Evolutionary conservation across 1,140 invertebrate species (phyloP), one percentile per base, ranked within the genome.

Genomic region (Globodera rostochiensis): DNA sequence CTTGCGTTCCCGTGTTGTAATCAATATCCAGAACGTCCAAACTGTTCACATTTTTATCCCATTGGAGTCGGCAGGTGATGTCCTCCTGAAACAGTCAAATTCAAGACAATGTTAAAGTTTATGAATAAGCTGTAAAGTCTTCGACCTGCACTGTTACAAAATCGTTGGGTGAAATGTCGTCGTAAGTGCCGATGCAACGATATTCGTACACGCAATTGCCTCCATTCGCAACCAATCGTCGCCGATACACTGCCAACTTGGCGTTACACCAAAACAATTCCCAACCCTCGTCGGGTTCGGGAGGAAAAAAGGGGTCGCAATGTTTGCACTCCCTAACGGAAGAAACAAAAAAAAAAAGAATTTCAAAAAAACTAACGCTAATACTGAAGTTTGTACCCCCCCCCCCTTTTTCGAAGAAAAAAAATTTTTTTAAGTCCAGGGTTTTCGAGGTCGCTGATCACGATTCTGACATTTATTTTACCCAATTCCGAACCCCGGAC

Each of bases 41-140:
- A 21, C 71, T 82, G 19, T 84, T 79, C 66, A 88, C 79, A 76
- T 88, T 90, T 46, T 74, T 80, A 73, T 88, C 87, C 87, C 87
- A 88, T 66, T 88, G 77, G 53, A 71, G 79, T 36, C 87, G 60
- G 80, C 84, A 88, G 3, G 79, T 47, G 50, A 87, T 66, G 60
- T 88, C 87, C 66, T 87, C 85, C 79, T 87, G 75, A 46, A 77
- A 77, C 7, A 67, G 3, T 64, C 36, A 36, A 36, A 36, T 36
- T 36, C 36, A 36, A 36, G 36, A 36, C 36, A 36, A 36, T 36
- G 3, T 8, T 66, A 19, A 57, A 45, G 36, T n/a, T 36, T 45
- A 21, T 77, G 47, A 57, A 60, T 77, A 25, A 25, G 25, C 25
- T 21, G 8, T 0, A 69, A 25, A 19, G n/a, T 45, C 8, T 25